These are phyloP conservation scores for Psylliodes chrysocephalus DNA, from an alignment of 2,888 invertebrate genomes.

Conservation along the genomic window DNA sequence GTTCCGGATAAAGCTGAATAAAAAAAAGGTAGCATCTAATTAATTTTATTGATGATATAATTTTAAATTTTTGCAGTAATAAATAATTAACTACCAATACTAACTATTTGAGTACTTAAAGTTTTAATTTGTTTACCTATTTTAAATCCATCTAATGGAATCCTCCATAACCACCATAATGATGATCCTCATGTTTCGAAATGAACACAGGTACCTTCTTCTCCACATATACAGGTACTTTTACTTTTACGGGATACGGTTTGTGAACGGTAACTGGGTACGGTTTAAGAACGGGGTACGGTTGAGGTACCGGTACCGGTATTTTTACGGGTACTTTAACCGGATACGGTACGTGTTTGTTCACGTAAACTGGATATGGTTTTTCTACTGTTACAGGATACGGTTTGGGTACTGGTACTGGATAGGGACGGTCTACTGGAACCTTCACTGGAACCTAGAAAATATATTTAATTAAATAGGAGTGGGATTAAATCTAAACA, in stretches of 20 bases:
- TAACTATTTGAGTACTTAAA: too few relatives aligned
- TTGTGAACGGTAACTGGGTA: constrained; percentile 69
- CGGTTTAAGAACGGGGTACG: constrained; percentile 60
- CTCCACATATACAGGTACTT: constrained; percentile 70
- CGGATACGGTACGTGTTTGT: constrained; percentile 64
- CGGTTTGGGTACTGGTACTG: constrained; percentile 58
- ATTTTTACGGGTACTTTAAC: constrained; percentile 67
- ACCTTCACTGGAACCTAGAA: constrained; percentile 54
- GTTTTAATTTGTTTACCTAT: not conserved
- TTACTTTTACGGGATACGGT: constrained; percentile 68
- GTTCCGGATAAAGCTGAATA: too few relatives aligned
- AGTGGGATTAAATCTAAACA: too few relatives aligned
- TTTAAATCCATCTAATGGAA: constrained; percentile 22
- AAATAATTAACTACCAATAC: too few relatives aligned
- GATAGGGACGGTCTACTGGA: constrained; percentile 60
- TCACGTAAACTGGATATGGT: constrained; percentile 70
- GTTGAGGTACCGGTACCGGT: constrained; percentile 68
- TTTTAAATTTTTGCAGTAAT: too few relatives aligned
- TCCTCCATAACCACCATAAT: constrained; percentile 31
- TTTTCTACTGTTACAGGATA: constrained; percentile 70
- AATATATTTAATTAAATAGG: too few relatives aligned
- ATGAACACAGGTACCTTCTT: constrained; percentile 64
- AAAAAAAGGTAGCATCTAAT: too few relatives aligned
- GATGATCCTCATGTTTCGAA: constrained; percentile 51
- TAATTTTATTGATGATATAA: too few relatives aligned